Evolutionary conservation across 2,113 vertebrate genomes (phyloP), one percentile per base, ranked within the genome.

Genomic region (Triplophysa rosa): DNA sequence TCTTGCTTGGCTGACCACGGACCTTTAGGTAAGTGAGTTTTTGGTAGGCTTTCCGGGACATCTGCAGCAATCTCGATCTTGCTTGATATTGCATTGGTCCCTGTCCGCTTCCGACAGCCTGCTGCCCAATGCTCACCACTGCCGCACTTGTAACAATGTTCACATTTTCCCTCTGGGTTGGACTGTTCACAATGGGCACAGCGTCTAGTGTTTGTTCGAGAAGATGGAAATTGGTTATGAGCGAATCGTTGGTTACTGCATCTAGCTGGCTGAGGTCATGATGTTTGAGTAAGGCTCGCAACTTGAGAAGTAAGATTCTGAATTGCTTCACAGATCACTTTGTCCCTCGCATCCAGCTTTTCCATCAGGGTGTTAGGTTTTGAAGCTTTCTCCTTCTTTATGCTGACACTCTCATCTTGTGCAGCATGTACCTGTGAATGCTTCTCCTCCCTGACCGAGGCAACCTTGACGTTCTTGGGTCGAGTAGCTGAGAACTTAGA

Each of bases 1-100:
- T 23, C 17, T 8, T 80, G 67, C 4, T 85, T 86, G 1, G 10
- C 23, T 11, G 62, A 23, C 9, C 65, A 26, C 2, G 78, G 52
- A 0, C 14, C 1, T 56, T 1, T 8, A 45, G 29, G 7, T 29
- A 8, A 70, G 29, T 0, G 0, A 40, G 14, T 7, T 62, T 4
- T 63, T 17, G 16, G 4, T 66, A 21, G 40, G 1, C 33, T 66
- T 66, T 4, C 12, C 3, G 0, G 58, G 16, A 45, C 14, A 3
- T 8, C 16, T 11, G 1, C 1, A 0, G 24, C 1, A 8, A 69
- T 23, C 4, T 67, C 73, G n/a, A 77, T 77, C 11, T 77, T 67
- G 24, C 2, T 66, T 23, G 49, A n/a, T 16, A 11, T 29, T 2
- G 4, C 74, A 80, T 4, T 84, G 80, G 4, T 68, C 45, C 5